Conservation (phyloP, 2,797 vertebrate species). For the Lycodopsis pacificus region DNA sequence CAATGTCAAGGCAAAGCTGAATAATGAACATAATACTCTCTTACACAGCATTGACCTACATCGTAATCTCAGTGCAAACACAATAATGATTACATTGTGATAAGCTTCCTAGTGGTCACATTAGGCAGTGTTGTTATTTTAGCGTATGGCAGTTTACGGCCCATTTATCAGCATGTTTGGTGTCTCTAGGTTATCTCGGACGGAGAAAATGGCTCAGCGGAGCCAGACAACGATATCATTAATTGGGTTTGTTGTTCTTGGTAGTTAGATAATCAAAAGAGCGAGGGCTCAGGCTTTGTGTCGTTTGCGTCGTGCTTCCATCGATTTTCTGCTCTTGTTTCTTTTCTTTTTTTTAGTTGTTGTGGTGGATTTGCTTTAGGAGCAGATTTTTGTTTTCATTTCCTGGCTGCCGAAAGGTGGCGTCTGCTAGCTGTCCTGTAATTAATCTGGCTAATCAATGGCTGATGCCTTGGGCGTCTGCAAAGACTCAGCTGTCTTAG, state of each 20-base stretch:
- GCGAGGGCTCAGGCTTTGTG: slow-evolving; percentile 37
- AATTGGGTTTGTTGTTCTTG: slow-evolving; percentile 73
- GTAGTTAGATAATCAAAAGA: slow-evolving; percentile 68
- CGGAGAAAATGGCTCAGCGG: slow-evolving; percentile 61
- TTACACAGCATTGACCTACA: slow-evolving; percentile 43
- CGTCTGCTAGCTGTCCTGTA: slow-evolving; percentile 55
- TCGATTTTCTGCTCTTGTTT: slow-evolving; percentile 55
- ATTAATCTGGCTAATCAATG: slow-evolving; percentile 77
- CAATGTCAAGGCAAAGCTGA: slow-evolving; percentile 59
- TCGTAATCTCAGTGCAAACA: slow-evolving; percentile 65
- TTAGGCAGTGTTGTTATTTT: slow-evolving; percentile 65
- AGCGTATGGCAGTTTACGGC: slow-evolving; percentile 60
- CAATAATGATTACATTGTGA: slow-evolving; percentile 65
- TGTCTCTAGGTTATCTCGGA: slow-evolving; percentile 69
- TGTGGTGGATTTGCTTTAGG: slow-evolving; percentile 52
- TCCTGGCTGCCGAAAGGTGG: slow-evolving; percentile 40
- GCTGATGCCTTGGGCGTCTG: slow-evolving; percentile 32
- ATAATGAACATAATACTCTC: slow-evolving; percentile 40
- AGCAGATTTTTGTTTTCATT: slow-evolving; percentile 66
- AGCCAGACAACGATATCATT: slow-evolving; percentile 63
- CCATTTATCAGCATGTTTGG: slow-evolving; percentile 71
- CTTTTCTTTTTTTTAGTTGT: not conserved
- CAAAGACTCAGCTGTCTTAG: slow-evolving; percentile 38
- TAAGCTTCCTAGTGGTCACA: slow-evolving; percentile 62
- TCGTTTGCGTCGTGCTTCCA: slow-evolving; percentile 47